Conservation (phyloP, 2,888 invertebrate genomes). For the Melieria omissa region DNA sequence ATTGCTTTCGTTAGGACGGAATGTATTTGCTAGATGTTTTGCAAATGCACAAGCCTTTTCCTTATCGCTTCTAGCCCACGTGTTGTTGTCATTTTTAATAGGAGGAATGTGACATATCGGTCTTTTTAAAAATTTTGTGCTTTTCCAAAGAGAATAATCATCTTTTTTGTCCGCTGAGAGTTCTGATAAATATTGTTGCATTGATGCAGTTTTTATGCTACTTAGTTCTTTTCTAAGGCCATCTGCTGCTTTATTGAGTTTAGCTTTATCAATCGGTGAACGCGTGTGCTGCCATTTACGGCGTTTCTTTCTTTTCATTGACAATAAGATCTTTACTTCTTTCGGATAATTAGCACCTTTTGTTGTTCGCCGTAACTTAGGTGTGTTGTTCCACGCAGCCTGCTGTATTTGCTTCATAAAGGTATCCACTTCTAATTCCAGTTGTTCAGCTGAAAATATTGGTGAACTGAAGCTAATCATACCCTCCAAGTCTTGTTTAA, state of each 20-base stretch:
- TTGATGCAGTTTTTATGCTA: background rate
- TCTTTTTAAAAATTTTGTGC: conserved; percentile 6
- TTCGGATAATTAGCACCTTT: background rate
- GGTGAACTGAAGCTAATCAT: background rate
- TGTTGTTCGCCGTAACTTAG: background rate
- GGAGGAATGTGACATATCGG: conserved; percentile 3
- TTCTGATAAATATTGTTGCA: background rate
- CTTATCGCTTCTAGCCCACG: conserved; percentile 2
- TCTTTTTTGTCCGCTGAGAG: background rate
- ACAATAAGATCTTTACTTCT: background rate
- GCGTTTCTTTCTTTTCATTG: background rate
- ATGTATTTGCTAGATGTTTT: conserved; percentile 2
- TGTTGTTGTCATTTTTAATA: too few relatives aligned
- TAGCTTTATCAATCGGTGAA: background rate
- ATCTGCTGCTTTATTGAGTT: background rate
- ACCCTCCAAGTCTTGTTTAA: background rate
- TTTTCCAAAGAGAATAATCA: conserved; percentile 21
- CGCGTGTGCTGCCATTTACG: too few relatives aligned
- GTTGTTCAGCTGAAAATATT: background rate
- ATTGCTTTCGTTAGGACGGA: background rate
- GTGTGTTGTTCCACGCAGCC: background rate
- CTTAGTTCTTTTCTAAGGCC: background rate
- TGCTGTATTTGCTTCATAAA: background rate
- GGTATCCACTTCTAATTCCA: background rate
- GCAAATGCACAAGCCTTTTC: conserved; percentile 12